These are phyloP conservation scores for Macrocentrus cingulum DNA, from an alignment of 1,140 invertebrate genomes.

Conservation along the genomic window DNA sequence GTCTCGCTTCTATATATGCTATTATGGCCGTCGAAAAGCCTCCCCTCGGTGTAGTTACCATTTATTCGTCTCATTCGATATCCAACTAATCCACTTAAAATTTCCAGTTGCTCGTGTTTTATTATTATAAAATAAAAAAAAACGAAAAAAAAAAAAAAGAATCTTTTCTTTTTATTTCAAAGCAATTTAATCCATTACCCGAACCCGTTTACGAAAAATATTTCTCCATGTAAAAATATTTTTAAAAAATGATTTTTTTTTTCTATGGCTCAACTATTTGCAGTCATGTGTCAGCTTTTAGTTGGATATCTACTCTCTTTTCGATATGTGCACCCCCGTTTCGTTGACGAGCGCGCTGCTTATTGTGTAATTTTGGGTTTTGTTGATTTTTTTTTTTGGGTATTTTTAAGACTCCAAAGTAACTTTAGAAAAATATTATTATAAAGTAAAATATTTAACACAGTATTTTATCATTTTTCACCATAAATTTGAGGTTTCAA, in stretches of 20 bases:
- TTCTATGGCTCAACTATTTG: no score
- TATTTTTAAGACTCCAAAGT: no score
- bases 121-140: no score
- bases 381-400: slow-evolving; percentile 13
- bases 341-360: background rate
- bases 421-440: no score
- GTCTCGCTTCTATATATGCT: background rate
- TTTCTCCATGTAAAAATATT: background rate
- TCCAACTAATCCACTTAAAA: slow-evolving; percentile 4
- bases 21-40: background rate
- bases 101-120: background rate
- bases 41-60: background rate
- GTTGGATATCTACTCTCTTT: slow-evolving; percentile 36
- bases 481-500: no score
- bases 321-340: slow-evolving; percentile 21
- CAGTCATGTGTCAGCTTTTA: slow-evolving; percentile 45
- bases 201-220: background rate
- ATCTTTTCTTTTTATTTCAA: no score
- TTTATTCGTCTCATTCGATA: background rate
- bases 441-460: no score
- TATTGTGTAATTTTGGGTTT: background rate
- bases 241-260: no score
- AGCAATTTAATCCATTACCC: slow-evolving; percentile 15
- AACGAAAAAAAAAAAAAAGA: no score
- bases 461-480: no score